These are phyloP conservation scores for Hiodon alosoides DNA, from an alignment of 2,113 vertebrate genomes.

Conservation along the genomic window DNA sequence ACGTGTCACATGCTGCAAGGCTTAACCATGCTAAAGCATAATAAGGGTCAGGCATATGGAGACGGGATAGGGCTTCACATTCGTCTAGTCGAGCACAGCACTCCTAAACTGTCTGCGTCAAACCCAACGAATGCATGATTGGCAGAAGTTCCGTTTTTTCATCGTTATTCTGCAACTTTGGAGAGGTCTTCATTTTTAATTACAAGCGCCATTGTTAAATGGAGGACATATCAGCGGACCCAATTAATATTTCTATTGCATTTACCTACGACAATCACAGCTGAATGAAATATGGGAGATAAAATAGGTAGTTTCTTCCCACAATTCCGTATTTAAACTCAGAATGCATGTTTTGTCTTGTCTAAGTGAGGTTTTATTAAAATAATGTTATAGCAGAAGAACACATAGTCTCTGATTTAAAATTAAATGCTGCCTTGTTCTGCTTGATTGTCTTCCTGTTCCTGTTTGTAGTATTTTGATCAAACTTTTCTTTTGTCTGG, in stretches of 20 bases:
- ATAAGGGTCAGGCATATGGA: background rate
- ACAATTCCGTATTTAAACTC: slow-evolving; percentile 1
- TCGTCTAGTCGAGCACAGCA: background rate
- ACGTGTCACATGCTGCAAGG: background rate
- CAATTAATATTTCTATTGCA: slow-evolving; percentile 13
- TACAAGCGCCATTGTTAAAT: slow-evolving; percentile 7
- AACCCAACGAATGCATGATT: slow-evolving; percentile 9
- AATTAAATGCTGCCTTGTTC: background rate
- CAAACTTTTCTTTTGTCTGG: background rate
- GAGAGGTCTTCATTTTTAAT: slow-evolving; percentile 9
- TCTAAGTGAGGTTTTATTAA: background rate
- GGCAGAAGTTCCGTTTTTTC: background rate
- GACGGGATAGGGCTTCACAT: background rate
- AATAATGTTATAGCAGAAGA: background rate
- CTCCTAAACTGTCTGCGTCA: background rate
- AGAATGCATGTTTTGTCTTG: background rate
- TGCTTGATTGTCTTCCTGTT: background rate
- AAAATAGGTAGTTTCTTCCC: background rate
- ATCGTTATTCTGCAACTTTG: background rate
- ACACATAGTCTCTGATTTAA: background rate
- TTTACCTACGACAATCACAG: background rate
- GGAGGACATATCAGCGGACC: slow-evolving; percentile 4
- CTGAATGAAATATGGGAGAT: background rate
- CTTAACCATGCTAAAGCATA: background rate
- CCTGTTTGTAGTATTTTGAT: background rate